phyloP scores from a whole-genome alignment of 2,797 vertebrate genomes.

The Coregonus sp. region DNA sequence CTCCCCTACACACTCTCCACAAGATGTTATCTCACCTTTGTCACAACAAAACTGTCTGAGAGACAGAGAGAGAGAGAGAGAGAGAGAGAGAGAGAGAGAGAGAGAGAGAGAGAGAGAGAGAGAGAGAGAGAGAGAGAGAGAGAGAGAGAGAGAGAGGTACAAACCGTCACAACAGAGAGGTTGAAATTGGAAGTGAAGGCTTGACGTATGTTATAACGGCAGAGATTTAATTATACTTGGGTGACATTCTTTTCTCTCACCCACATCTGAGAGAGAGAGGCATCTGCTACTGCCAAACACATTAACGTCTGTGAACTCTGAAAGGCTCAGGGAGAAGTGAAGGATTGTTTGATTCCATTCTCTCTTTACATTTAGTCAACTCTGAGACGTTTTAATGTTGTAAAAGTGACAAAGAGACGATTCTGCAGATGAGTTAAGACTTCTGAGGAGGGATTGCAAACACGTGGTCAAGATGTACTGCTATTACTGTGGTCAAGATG shows the following conservation, averaged over 20 bases:
- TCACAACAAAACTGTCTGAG: conserved; percentile 42
- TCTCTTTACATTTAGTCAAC: conserved; percentile 70
- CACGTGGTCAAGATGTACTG: conserved; percentile 16
- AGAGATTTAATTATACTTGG: conserved; percentile 78
- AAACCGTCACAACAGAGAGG: conserved; percentile 48
- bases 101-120: neutral
- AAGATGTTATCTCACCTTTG: conserved; percentile 58
- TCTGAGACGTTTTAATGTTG: conserved; percentile 69
- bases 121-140: conserved; percentile 25
- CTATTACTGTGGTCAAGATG: too few relatives aligned
- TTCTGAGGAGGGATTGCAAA: conserved; percentile 51
- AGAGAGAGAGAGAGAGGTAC: conserved; percentile 25
- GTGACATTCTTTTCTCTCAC: conserved; percentile 62
- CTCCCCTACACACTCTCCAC: conserved; percentile 31
- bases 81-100: conserved; percentile 28
- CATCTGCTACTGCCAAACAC: conserved; percentile 74
- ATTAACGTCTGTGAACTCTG: conserved; percentile 65
- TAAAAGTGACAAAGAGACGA: conserved; percentile 59
- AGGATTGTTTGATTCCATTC: conserved; percentile 64
- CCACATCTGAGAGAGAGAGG: conserved; percentile 61
- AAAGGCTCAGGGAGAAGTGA: conserved; percentile 57
- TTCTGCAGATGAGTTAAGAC: conserved; percentile 59
- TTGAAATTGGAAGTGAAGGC: conserved; percentile 72
- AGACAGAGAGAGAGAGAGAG: conserved; percentile 14
- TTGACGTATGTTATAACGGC: conserved; percentile 71